Conservation (phyloP, 2,113 vertebrate species). For the Pantherophis guttatus region DNA sequence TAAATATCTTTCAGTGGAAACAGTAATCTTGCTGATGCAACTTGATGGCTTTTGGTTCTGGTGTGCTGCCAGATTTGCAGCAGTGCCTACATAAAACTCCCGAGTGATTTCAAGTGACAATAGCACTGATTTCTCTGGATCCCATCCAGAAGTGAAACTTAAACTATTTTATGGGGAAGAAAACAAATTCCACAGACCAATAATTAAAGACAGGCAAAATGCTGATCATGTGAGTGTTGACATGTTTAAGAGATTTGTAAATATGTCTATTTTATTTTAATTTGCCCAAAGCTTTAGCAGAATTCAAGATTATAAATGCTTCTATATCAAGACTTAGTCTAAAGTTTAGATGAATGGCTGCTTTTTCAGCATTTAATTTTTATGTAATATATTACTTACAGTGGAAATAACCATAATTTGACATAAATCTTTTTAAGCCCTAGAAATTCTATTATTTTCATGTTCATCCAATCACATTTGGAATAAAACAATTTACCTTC, state of each 20-base stretch:
- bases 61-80: constrained; percentile 7
- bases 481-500: background rate
- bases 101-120: constrained; percentile 38
- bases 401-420: background rate
- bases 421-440: background rate
- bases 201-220: constrained; percentile 46
- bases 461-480: too few relatives aligned
- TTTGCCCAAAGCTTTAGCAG: constrained; percentile 25
- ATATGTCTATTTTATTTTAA: constrained; percentile 37
- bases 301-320: constrained; percentile 19
- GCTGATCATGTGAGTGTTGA: constrained; percentile 36
- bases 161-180: background rate
- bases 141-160: constrained; percentile 41
- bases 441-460: background rate
- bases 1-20: background rate
- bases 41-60: constrained; percentile 21
- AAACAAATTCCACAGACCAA: constrained; percentile 50
- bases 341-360: background rate
- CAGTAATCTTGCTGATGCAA: constrained; percentile 2
- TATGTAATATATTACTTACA: background rate
- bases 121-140: constrained; percentile 34
- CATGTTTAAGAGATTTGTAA: constrained; percentile 47
- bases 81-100: constrained; percentile 35
- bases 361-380: constrained; percentile 20
- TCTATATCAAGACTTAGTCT: constrained; percentile 1